A percentile compares a stretch with the other conserved stretches of the same genome.
These are phyloP conservation scores for Sisyra terminalis DNA, from an alignment of 2,888 invertebrate genomes.

Conservation along the genomic window DNA sequence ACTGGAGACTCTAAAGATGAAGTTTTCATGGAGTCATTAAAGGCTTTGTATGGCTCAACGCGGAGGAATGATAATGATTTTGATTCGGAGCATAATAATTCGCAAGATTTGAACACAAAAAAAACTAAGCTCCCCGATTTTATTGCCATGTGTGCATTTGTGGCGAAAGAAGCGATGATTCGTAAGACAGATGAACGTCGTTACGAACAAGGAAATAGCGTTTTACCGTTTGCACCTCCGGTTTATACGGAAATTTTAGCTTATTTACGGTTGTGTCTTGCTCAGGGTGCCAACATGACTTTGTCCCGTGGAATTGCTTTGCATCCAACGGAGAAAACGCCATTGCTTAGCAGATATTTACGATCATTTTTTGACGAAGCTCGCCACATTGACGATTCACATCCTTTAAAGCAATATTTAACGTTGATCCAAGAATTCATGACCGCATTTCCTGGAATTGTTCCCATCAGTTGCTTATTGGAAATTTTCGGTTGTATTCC, in stretches of 20 bases:
- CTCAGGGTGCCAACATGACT: constrained; percentile 40
- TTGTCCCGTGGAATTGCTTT: constrained; percentile 32
- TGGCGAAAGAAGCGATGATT: constrained; percentile 48
- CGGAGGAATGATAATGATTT: constrained; percentile 35
- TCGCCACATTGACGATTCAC: constrained; percentile 28
- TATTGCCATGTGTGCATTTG: constrained; percentile 49
- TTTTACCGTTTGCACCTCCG: constrained; percentile 51
- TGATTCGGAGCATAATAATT: constrained; percentile 14
- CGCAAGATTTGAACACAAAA: background rate
- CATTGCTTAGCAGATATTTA: constrained; percentile 48
- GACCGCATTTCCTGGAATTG: constrained; percentile 44
- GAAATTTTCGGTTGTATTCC: constrained; percentile 76
- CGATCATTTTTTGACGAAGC: constrained; percentile 27
- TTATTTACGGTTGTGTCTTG: constrained; percentile 66
- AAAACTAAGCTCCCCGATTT: constrained; percentile 46
- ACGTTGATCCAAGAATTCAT: constrained; percentile 47
- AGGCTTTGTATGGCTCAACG: constrained; percentile 55
- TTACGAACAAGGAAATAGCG: constrained; percentile 41
- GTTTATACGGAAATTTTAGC: constrained; percentile 64
- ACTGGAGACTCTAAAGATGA: constrained; percentile 74
- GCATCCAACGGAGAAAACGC: constrained; percentile 47
- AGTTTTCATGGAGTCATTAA: constrained; percentile 53
- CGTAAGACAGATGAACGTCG: constrained; percentile 19
- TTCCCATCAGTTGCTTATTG: constrained; percentile 56
- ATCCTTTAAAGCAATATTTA: constrained; percentile 48